Evolutionary conservation across 2,888 invertebrate genomes (phyloP).

Genomic region (Amiota mariae): DNA sequence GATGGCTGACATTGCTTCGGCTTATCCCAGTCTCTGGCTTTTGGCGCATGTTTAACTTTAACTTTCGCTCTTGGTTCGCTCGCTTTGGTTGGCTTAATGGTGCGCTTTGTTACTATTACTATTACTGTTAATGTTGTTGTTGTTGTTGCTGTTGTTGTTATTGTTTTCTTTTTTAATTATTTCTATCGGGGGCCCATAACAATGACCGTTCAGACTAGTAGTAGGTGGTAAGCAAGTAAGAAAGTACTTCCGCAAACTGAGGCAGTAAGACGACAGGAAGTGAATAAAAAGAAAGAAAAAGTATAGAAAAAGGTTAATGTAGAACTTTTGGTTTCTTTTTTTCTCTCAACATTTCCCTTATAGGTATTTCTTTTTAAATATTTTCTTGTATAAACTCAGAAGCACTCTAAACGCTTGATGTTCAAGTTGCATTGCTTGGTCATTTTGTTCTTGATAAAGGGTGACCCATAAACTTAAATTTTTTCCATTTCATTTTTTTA

Average conservation of each 20-base stretch:
- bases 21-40: background rate
- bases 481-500: too few species aligned
- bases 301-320: background rate
- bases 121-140: background rate
- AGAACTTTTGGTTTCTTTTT: background rate
- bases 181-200: slow-evolving; percentile 46
- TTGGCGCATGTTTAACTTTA: slow-evolving; percentile 22
- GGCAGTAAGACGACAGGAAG: slow-evolving; percentile 2
- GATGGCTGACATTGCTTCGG: background rate
- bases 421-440: slow-evolving; percentile 19
- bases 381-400: background rate
- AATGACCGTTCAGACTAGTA: background rate
- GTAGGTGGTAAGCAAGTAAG: slow-evolving; percentile 32
- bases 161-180: slow-evolving; percentile 54
- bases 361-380: background rate
- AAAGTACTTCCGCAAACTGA: slow-evolving; percentile 38
- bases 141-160: slow-evolving; percentile 5
- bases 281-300: background rate
- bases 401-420: slow-evolving; percentile 27
- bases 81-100: background rate
- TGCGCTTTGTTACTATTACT: too few species aligned
- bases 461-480: too few species aligned
- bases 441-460: background rate
- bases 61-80: slow-evolving; percentile 6
- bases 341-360: background rate